phyloP scores from a whole-genome alignment of 1,140 invertebrate species.

The Tetraneura akinire region DNA sequence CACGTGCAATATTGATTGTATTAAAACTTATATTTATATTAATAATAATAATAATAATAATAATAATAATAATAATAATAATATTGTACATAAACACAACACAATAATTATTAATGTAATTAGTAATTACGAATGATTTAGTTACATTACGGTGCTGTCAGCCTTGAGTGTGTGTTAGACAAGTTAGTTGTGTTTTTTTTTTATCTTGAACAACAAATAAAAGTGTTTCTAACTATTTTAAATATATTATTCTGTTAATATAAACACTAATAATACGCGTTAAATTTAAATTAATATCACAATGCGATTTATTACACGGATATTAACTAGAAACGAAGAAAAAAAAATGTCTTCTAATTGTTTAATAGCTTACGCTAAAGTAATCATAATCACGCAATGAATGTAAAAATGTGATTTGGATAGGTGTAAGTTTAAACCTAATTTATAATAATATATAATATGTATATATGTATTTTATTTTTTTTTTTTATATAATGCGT shows the following conservation, averaged over 20 bases:
- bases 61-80: too few species aligned
- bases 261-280: conserved; percentile 23
- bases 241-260: not conserved
- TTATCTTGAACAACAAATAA: not conserved
- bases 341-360: conserved; percentile 13
- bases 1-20: too few species aligned
- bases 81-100: too few species aligned
- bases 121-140: not conserved
- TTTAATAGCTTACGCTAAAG: not conserved
- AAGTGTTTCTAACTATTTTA: not conserved
- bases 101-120: too few species aligned
- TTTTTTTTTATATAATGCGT: not conserved
- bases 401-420: not conserved
- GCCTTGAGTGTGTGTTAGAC: not conserved
- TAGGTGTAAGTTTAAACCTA: too few species aligned
- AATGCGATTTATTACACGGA: not conserved
- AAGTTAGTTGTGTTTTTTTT: not conserved
- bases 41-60: too few species aligned
- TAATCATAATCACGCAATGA: conserved; percentile 12
- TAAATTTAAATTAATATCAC: conserved; percentile 4
- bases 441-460: too few species aligned
- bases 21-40: too few species aligned
- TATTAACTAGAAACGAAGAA: not conserved
- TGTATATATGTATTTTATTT: not conserved
- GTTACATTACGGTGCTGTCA: not conserved